Evolutionary conservation across 1,140 invertebrate genomes (phyloP).

Genomic region (Nymphalis io): DNA sequence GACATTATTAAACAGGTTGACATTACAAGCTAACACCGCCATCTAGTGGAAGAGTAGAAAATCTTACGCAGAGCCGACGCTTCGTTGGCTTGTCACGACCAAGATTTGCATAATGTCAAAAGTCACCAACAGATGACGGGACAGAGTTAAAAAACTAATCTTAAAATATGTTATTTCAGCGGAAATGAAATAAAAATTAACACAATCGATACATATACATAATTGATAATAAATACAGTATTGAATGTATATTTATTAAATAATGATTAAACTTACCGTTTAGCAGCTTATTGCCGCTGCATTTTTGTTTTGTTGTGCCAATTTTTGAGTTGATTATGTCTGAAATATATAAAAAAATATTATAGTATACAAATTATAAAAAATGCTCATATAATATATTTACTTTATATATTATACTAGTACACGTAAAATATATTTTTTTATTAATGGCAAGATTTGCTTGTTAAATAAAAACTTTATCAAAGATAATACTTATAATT

Average conservation of each 20-base stretch:
- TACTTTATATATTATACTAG: neutral
- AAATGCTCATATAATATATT: neutral
- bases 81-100: conserved; percentile 24
- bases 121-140: conserved; percentile 53
- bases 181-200: conserved; percentile 34
- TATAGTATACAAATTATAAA: neutral
- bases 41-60: conserved; percentile 46
- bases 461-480: no score
- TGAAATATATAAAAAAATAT: conserved; percentile 53
- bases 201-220: neutral
- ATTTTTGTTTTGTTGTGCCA: conserved; percentile 47
- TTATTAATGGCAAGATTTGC: no score
- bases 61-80: neutral
- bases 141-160: conserved; percentile 9
- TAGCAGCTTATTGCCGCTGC: conserved; percentile 77
- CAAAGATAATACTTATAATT: no score
- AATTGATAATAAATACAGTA: no score
- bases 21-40: conserved; percentile 52
- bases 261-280: conserved; percentile 48
- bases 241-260: neutral
- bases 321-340: conserved; percentile 43
- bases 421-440: no score
- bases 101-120: conserved; percentile 53
- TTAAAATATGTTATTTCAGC: conserved; percentile 28
- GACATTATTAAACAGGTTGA: conserved; percentile 43